Evolutionary conservation across 30 jellyfish, hydroid and myxozoan genomes (phyloP).

Genomic region (Chironex yamaguchii): DNA sequence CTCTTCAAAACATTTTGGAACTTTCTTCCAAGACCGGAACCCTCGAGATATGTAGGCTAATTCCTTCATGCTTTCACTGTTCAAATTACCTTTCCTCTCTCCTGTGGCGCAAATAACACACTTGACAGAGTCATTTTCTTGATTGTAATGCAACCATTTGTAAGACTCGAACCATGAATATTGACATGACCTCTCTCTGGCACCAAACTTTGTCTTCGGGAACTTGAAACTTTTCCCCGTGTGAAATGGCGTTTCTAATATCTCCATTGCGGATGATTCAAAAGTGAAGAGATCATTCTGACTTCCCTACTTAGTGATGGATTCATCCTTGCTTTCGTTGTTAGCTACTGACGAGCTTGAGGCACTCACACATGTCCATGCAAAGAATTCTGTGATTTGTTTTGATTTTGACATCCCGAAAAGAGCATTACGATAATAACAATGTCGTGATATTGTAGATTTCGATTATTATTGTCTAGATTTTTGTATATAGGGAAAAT

Average conservation of each 20-base stretch:
- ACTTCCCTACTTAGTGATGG: no score
- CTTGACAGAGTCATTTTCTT: constrained; percentile 32
- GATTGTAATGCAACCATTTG: constrained; percentile 60
- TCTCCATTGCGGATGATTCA: constrained; percentile 11
- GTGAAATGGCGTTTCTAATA: constrained; percentile 15
- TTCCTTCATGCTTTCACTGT: constrained; percentile 44
- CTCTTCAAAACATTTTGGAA: constrained; percentile 45
- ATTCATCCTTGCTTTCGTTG: neutral
- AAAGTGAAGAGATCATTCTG: constrained; percentile 3
- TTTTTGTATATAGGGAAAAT: no score
- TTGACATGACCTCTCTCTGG: constrained; percentile 58
- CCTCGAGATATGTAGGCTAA: constrained; percentile 27
- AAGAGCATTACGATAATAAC: no score
- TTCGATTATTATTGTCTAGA: no score
- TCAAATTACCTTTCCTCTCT: constrained; percentile 33
- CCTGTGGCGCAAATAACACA: constrained; percentile 29
- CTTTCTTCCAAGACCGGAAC: constrained; percentile 42
- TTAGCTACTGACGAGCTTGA: constrained; percentile 2
- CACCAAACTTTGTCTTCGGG: constrained; percentile 43
- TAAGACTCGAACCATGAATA: constrained; percentile 62
- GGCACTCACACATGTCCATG: neutral
- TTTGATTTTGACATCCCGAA: constrained; percentile 14
- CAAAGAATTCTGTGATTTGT: constrained; percentile 12
- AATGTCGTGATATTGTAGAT: no score
- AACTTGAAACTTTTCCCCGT: constrained; percentile 27